Conservation (phyloP, 2,888 invertebrate genomes). For the Chrysodeixis includens region DNA sequence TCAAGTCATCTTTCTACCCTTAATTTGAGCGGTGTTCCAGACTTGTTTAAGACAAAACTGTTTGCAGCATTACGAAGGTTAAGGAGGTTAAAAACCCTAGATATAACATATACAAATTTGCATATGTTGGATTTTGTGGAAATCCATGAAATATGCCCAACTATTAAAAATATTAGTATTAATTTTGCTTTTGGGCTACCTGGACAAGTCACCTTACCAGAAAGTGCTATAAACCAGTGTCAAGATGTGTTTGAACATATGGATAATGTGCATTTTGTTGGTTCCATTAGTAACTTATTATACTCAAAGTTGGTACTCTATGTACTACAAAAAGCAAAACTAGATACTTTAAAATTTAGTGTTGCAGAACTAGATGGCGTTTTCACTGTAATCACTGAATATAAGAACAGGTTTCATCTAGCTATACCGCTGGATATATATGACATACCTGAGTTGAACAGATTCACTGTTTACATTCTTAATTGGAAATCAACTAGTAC, state of each 20-base stretch:
- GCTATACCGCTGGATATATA: too few species aligned
- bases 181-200: conserved; percentile 70
- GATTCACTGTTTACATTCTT: conserved; percentile 64
- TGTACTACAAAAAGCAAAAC: conserved; percentile 65
- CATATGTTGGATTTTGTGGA: conserved; percentile 72
- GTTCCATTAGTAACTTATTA: conserved; percentile 67
- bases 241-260: conserved; percentile 74
- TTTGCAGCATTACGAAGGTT: conserved; percentile 68
- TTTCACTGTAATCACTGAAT: conserved; percentile 19
- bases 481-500: conserved; percentile 57
- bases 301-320: conserved; percentile 63
- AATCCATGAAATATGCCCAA: conserved; percentile 71
- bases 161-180: conserved; percentile 72
- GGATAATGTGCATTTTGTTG: conserved; percentile 76
- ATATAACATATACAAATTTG: conserved; percentile 78
- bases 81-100: conserved; percentile 70
- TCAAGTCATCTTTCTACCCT: conserved; percentile 69
- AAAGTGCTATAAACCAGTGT: conserved; percentile 58
- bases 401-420: neutral
- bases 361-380: conserved; percentile 58
- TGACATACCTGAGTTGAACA: conserved; percentile 53
- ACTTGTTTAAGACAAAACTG: conserved; percentile 69
- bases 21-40: conserved; percentile 71
- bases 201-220: conserved; percentile 38
- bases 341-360: conserved; percentile 70